Evolutionary conservation across 2,797 vertebrate genomes (phyloP).

Genomic region (Microtus obscurus): DNA sequence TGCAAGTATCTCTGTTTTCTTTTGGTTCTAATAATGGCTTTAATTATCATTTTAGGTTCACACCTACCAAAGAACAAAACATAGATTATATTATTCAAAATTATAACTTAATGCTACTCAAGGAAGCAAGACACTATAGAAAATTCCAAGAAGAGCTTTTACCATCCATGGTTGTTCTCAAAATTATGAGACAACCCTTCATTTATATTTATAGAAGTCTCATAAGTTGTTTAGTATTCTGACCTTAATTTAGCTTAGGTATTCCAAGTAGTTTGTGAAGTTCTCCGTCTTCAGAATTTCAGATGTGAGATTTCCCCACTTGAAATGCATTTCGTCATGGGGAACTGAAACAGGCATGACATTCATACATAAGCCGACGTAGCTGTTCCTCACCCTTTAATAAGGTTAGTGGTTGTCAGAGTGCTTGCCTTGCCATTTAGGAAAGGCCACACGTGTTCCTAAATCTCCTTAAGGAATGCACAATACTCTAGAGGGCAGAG

Average conservation of each 20-base stretch:
- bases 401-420: slow-evolving; percentile 19
- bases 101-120: background rate
- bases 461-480: background rate
- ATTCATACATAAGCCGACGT: background rate
- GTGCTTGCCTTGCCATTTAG: background rate
- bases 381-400: slow-evolving; percentile 59
- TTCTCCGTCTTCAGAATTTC: background rate
- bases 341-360: slow-evolving; percentile 35
- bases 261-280: slow-evolving; percentile 31
- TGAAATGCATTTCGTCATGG: background rate
- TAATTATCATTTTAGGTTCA: background rate
- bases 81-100: slow-evolving; percentile 24
- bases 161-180: background rate
- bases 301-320: background rate
- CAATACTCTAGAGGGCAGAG: background rate
- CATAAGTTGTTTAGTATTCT: slow-evolving; percentile 31
- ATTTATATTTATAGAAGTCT: background rate
- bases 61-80: background rate
- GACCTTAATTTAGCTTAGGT: slow-evolving; percentile 43
- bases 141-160: slow-evolving; percentile 11
- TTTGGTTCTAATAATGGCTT: background rate
- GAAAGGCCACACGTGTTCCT: background rate
- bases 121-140: slow-evolving; percentile 13
- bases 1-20: background rate
- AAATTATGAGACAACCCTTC: background rate